Evolutionary conservation across 2,888 invertebrate genomes (phyloP).

Genomic region (Tetanocera ferruginea): DNA sequence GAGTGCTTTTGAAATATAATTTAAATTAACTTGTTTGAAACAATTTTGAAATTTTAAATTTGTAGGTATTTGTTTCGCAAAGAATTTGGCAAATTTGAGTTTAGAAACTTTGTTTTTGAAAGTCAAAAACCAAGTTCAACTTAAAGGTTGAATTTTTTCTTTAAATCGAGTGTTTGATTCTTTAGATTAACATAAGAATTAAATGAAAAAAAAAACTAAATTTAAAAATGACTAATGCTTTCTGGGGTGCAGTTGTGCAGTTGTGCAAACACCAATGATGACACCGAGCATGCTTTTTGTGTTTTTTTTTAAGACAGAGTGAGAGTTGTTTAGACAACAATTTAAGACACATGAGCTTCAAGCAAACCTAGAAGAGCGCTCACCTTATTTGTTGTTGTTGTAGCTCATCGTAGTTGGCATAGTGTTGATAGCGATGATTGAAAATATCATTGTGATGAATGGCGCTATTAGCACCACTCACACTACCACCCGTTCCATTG

Average conservation of each 20-base stretch:
- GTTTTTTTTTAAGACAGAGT: background rate
- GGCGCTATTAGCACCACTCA: constrained; percentile 25
- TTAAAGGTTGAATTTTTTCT: background rate
- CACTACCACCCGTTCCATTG: constrained; percentile 51
- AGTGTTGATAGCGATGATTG: constrained; percentile 74
- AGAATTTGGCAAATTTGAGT: too few species aligned
- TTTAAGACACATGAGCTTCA: background rate
- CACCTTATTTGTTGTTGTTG: constrained; percentile 88
- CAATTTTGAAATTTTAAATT: background rate
- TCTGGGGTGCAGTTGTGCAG: background rate
- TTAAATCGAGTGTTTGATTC: background rate
- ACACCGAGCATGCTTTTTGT: background rate
- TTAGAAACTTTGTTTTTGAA: background rate
- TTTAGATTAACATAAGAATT: background rate
- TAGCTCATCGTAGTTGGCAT: constrained; percentile 88
- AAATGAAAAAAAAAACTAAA: background rate
- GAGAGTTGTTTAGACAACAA: constrained; percentile 26
- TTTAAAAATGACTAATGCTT: background rate
- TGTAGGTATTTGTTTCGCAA: background rate
- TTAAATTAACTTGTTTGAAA: too few species aligned
- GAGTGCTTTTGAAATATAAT: background rate
- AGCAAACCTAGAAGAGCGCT: constrained; percentile 59
- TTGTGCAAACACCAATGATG: background rate
- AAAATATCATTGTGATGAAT: constrained; percentile 69
- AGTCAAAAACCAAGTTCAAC: background rate